These are phyloP conservation scores for Drosophila novamexicana DNA, from an alignment of 1,140 invertebrate species.

Conservation along the genomic window DNA sequence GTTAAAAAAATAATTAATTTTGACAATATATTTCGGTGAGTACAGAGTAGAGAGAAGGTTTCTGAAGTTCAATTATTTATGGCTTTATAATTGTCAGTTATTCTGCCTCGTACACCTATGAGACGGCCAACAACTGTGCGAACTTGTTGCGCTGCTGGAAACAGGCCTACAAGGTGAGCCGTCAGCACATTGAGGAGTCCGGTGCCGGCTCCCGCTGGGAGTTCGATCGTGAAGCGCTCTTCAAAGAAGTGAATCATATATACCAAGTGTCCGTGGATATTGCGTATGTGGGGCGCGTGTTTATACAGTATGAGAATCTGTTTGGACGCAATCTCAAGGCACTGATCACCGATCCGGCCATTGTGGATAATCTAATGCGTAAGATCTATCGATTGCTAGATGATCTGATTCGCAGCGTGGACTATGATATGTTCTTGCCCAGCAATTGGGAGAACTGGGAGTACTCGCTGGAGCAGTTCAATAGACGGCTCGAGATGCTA, in stretches of 20 bases:
- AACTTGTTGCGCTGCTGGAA: slow-evolving; percentile 92
- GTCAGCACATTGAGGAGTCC: slow-evolving; percentile 92
- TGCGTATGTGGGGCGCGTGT: slow-evolving; percentile 89
- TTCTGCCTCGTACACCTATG: slow-evolving; percentile 85
- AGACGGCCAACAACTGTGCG: slow-evolving; percentile 86
- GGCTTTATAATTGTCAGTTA: slow-evolving; percentile 81
- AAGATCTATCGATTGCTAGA: slow-evolving; percentile 86
- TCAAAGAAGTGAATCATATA: slow-evolving; percentile 93
- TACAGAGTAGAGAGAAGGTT: neutral
- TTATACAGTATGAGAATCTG: slow-evolving; percentile 95
- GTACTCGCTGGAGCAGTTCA: slow-evolving; percentile 90
- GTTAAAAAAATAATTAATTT: slow-evolving; percentile 90
- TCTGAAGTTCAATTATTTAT: neutral
- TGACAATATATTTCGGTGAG: slow-evolving; percentile 89
- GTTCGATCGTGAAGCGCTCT: slow-evolving; percentile 92
- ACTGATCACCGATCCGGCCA: slow-evolving; percentile 92
- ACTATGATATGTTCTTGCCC: slow-evolving; percentile 92
- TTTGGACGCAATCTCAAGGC: slow-evolving; percentile 94
- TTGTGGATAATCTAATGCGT: slow-evolving; percentile 92
- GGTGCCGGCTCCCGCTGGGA: slow-evolving; percentile 95
- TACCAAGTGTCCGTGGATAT: slow-evolving; percentile 91
- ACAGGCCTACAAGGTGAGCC: slow-evolving; percentile 88
- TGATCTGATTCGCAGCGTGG: slow-evolving; percentile 90
- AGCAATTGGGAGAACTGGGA: slow-evolving; percentile 93
- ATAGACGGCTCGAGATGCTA: slow-evolving; percentile 89